Evolutionary conservation across 2,888 invertebrate species (phyloP).

Genomic region (Carabus problematicus): DNA sequence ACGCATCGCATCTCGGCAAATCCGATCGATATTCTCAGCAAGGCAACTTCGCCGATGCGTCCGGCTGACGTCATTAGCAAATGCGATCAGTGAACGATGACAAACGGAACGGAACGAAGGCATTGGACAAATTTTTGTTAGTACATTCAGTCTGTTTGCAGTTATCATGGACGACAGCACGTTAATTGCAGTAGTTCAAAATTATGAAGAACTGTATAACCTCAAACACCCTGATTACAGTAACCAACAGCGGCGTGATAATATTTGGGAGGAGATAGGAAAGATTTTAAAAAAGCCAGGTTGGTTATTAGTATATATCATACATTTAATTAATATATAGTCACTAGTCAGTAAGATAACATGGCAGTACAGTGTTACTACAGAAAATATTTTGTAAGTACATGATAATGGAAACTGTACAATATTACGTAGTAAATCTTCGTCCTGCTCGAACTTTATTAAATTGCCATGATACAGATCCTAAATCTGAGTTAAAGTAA

Average conservation of each 20-base stretch:
- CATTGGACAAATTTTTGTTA: constrained; percentile 11
- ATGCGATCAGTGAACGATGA: constrained; percentile 9
- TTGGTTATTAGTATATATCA: background rate
- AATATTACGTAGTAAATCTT: constrained; percentile 7
- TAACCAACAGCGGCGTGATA: constrained; percentile 4
- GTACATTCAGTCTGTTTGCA: constrained; percentile 15
- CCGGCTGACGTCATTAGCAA: constrained; percentile 16
- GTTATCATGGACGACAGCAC: constrained; percentile 1
- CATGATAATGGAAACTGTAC: constrained; percentile 6
- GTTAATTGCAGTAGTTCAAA: constrained; percentile 1
- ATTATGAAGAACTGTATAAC: constrained; percentile 2
- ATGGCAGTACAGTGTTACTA: constrained; percentile 5
- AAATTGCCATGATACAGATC: constrained; percentile 2
- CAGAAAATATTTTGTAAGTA: constrained; percentile 5
- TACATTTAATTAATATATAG: constrained; percentile 11
- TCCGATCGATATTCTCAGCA: constrained; percentile 19
- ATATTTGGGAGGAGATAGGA: constrained; percentile 8
- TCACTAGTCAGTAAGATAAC: background rate
- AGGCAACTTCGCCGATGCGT: constrained; percentile 12
- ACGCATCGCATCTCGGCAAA: constrained; percentile 9
- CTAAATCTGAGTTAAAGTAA: constrained; percentile 3
- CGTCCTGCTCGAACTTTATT: background rate
- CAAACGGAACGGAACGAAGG: constrained; percentile 6
- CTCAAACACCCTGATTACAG: constrained; percentile 2
- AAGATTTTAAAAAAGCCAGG: background rate